These are phyloP conservation scores for Synanthedon tipuliformis DNA, from an alignment of 2,888 invertebrate genomes.

Conservation along the genomic window DNA sequence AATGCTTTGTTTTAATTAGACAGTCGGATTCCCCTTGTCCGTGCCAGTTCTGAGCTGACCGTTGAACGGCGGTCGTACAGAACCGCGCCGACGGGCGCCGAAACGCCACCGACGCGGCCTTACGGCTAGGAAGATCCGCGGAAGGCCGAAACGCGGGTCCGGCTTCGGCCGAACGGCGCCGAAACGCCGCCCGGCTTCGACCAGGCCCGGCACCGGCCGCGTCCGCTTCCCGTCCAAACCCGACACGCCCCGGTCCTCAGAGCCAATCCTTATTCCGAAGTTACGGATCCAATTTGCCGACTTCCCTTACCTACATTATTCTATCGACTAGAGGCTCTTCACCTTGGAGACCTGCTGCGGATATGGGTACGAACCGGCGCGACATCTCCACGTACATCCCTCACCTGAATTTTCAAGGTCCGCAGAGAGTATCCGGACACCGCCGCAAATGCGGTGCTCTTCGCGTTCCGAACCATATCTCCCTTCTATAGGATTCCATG, in stretches of 20 bases:
- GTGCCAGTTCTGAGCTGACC: conserved; percentile 73
- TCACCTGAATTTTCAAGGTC: background rate
- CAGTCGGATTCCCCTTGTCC: conserved; percentile 75
- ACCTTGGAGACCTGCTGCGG: background rate
- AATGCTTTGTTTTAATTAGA: conserved; percentile 79
- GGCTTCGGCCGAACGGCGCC: background rate
- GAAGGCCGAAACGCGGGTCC: background rate
- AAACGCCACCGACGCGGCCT: conserved; percentile 26
- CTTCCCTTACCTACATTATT: conserved; percentile 1
- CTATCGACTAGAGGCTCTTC: background rate
- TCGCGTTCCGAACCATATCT: background rate
- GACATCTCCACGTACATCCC: background rate
- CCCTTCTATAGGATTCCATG: background rate
- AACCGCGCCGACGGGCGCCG: conserved; percentile 17
- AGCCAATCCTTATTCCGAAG: conserved; percentile 1
- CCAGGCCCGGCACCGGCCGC: background rate
- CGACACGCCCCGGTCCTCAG: background rate
- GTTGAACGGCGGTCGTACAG: conserved; percentile 43
- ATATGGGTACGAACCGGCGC: background rate
- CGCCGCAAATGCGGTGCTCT: background rate
- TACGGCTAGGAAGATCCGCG: conserved; percentile 12
- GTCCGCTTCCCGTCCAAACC: conserved; percentile 1
- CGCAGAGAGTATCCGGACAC: background rate
- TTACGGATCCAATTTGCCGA: conserved; percentile 1
- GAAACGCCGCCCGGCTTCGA: background rate